phyloP scores from a whole-genome alignment of 2,888 invertebrate genomes.

The Nesidiocoris tenuis region DNA sequence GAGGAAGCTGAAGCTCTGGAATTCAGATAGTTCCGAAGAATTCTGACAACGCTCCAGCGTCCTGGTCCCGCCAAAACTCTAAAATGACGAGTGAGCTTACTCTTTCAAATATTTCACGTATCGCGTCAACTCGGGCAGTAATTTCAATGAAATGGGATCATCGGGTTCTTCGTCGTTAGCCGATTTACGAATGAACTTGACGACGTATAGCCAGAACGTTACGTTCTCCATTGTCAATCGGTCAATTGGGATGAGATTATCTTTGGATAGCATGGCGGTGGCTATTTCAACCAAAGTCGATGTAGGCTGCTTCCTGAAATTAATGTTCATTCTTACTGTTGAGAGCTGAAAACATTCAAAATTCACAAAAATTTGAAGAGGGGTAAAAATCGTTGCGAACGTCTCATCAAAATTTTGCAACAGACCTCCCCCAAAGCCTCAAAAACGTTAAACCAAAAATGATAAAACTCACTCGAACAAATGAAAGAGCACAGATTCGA shows the following conservation, averaged over 20 bases:
- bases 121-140: slow-evolving; percentile 70
- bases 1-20: too few species aligned
- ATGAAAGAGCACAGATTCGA: slow-evolving; percentile 54
- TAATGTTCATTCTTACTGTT: too few species aligned
- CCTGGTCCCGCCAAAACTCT: too few species aligned
- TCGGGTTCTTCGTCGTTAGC: slow-evolving; percentile 54
- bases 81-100: slow-evolving; percentile 57
- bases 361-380: too few species aligned
- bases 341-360: too few species aligned
- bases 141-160: slow-evolving; percentile 51
- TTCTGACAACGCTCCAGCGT: too few species aligned
- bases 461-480: slow-evolving; percentile 55
- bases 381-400: too few species aligned
- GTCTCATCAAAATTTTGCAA: too few species aligned
- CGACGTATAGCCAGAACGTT: slow-evolving; percentile 65
- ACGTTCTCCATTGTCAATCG: slow-evolving; percentile 60
- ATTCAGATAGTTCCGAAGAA: too few species aligned
- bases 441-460: too few species aligned
- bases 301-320: slow-evolving; percentile 54
- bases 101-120: slow-evolving; percentile 71
- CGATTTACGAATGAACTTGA: slow-evolving; percentile 56
- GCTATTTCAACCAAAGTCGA: slow-evolving; percentile 56
- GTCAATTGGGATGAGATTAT: slow-evolving; percentile 59
- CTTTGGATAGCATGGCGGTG: slow-evolving; percentile 54
- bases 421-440: too few species aligned